Evolutionary conservation across 1,140 invertebrate genomes (phyloP), one percentile per base, ranked within the genome.

Genomic region (Phymastichus coffea): DNA sequence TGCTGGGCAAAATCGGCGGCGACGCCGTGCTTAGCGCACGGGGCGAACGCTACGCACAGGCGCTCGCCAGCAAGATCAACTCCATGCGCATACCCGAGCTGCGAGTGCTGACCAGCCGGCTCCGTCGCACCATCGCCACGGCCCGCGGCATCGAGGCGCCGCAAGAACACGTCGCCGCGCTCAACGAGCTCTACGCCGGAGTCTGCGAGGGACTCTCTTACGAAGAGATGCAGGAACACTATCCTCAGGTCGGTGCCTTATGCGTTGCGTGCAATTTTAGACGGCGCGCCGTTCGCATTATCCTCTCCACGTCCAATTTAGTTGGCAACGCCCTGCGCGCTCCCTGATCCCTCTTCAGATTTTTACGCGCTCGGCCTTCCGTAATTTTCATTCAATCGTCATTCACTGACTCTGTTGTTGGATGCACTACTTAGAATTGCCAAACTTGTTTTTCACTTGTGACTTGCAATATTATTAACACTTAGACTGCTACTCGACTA

Each of bases 151-250:
- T 97, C n/a, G 82, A 86, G 57, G 92, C 90, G 1, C 87, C 91
- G 0, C 88, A 91, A 58, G 87, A 93, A 73, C 85, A 90, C 67
- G 85, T 95, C 0, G 78, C 83, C 14, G 86, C 91, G 25, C 79
- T 97, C 3, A 95, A 97, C 76, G 94, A 97, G 77, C 86, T 97
- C 23, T 88, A 95, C 83, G 94, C 94, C 68, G 94, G 95, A 43
- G 91, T 95, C 44, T 97, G 94, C 80, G 94, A 97, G 78, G 91
- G 90, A 15, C 83, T 96, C 64, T 94, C 93, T 0, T 97, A 97
- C 74, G 93, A 96, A 76, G 94, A 97, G 76, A 94, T 97, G 79
- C 89, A 94, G 65, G 87, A 90, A 57, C 86, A 87, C 44, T 94
- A 91, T 82, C 94, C 94, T 1, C 87, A 91, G 67, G 76, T 79